Percentiles rank a stretch among this genome's conserved stretches.
phyloP scores from a whole-genome alignment of 2,113 vertebrate species.

The Ophiodon elongatus region DNA sequence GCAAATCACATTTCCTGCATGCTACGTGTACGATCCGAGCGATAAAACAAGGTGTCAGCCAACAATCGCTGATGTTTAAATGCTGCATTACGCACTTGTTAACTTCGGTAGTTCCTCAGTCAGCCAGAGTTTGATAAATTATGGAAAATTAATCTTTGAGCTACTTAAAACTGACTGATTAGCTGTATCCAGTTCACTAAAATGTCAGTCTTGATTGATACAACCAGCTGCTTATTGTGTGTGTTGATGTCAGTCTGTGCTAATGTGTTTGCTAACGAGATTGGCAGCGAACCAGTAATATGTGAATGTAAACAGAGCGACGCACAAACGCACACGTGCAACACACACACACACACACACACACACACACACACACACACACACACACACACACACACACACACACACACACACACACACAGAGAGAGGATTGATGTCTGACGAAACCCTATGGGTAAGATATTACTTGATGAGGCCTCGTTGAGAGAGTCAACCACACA shows the following conservation, averaged over 20 bases:
- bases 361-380: slow-evolving; percentile 7
- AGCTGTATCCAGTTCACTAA: slow-evolving; percentile 69
- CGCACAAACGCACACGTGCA: too few species aligned
- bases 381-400: slow-evolving; percentile 5
- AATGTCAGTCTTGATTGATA: slow-evolving; percentile 76
- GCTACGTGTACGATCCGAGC: not conserved
- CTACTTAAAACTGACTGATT: slow-evolving; percentile 72
- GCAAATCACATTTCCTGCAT: not conserved
- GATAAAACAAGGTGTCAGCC: slow-evolving; percentile 36
- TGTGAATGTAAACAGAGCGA: slow-evolving; percentile 65
- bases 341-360: slow-evolving; percentile 1
- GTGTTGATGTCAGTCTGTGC: slow-evolving; percentile 72
- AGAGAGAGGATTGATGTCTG: slow-evolving; percentile 49
- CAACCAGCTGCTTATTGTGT: slow-evolving; percentile 75
- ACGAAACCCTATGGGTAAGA: slow-evolving; percentile 61
- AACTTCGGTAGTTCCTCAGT: slow-evolving; percentile 44
- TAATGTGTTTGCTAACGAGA: slow-evolving; percentile 80
- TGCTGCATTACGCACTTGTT: slow-evolving; percentile 58
- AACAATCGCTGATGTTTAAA: slow-evolving; percentile 34
- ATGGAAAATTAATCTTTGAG: slow-evolving; percentile 66
- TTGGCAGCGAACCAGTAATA: slow-evolving; percentile 75
- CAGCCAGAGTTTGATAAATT: slow-evolving; percentile 62
- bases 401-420: slow-evolving; percentile 25
- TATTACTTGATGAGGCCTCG: slow-evolving; percentile 60
- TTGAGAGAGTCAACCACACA: slow-evolving; percentile 40